Evolutionary conservation across 2,797 vertebrate genomes (phyloP).

Genomic region (Otus scops): DNA sequence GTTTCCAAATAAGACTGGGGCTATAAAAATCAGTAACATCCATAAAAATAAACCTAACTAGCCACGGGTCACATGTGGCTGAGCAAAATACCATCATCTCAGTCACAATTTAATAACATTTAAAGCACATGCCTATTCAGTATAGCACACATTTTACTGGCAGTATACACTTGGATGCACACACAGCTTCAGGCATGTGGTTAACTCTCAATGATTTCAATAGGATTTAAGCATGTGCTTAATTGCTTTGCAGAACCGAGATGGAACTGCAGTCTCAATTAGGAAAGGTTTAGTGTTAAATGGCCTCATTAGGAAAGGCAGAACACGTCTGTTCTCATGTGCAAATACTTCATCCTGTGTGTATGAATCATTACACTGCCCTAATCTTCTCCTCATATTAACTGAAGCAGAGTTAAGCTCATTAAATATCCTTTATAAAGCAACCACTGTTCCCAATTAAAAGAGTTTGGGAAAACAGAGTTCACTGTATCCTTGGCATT

Average conservation of each 20-base stretch:
- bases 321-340: slow-evolving; percentile 67
- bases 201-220: slow-evolving; percentile 47
- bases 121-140: slow-evolving; percentile 10
- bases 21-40: slow-evolving; percentile 9
- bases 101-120: slow-evolving; percentile 33
- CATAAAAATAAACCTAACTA: slow-evolving; percentile 32
- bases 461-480: slow-evolving; percentile 56
- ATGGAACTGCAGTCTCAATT: slow-evolving; percentile 58
- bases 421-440: slow-evolving; percentile 66
- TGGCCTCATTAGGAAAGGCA: slow-evolving; percentile 66
- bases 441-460: slow-evolving; percentile 63
- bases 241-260: slow-evolving; percentile 57
- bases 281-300: slow-evolving; percentile 68
- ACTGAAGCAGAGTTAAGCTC: slow-evolving; percentile 67
- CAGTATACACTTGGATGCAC: slow-evolving; percentile 50
- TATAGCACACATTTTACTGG: slow-evolving; percentile 9
- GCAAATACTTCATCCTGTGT: slow-evolving; percentile 59
- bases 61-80: not conserved
- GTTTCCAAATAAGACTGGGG: not conserved
- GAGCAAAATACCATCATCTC: slow-evolving; percentile 36
- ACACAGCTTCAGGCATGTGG: slow-evolving; percentile 54
- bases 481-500: not conserved
- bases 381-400: slow-evolving; percentile 63
- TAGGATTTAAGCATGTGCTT: slow-evolving; percentile 61
- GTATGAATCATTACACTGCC: slow-evolving; percentile 61